These are phyloP conservation scores for Miltochrista miniata DNA, from an alignment of 2,888 invertebrate genomes.

Conservation along the genomic window DNA sequence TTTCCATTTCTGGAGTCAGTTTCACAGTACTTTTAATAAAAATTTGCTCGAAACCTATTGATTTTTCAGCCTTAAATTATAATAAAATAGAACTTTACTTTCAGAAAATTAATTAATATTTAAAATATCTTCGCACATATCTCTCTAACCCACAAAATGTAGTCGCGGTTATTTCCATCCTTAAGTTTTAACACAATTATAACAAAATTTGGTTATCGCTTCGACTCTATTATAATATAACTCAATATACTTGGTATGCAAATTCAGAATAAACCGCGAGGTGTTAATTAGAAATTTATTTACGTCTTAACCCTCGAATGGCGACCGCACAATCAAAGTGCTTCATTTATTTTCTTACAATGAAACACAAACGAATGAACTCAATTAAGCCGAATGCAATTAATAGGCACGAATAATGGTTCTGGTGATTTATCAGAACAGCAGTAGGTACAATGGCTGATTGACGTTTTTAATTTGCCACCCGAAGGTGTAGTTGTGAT, in stretches of 20 bases:
- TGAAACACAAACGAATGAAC: slow-evolving; percentile 68
- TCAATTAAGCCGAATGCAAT: slow-evolving; percentile 72
- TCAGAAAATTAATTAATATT: too few species aligned
- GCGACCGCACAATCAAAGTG: slow-evolving; percentile 50
- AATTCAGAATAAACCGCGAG: slow-evolving; percentile 27
- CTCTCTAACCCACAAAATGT: slow-evolving; percentile 1
- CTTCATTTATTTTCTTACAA: slow-evolving; percentile 66
- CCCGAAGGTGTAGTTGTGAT: slow-evolving; percentile 42
- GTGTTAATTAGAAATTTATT: slow-evolving; percentile 39
- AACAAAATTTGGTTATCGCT: slow-evolving; percentile 18
- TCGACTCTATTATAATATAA: slow-evolving; percentile 26
- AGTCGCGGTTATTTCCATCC: slow-evolving; percentile 7
- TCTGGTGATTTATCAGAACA: slow-evolving; percentile 72
- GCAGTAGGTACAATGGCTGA: slow-evolving; percentile 56
- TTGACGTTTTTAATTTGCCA: slow-evolving; percentile 77
- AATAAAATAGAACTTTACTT: too few species aligned
- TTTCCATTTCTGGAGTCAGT: too few species aligned
- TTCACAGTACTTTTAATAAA: too few species aligned
- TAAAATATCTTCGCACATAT: neutral
- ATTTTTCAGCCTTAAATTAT: too few species aligned
- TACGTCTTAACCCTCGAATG: slow-evolving; percentile 41
- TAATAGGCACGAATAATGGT: slow-evolving; percentile 72
- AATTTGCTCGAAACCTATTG: too few species aligned
- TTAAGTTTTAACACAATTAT: slow-evolving; percentile 15
- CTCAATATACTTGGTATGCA: slow-evolving; percentile 30